phyloP scores from a whole-genome alignment of 2,113 vertebrate species.

The Microcebus tavaratra region DNA sequence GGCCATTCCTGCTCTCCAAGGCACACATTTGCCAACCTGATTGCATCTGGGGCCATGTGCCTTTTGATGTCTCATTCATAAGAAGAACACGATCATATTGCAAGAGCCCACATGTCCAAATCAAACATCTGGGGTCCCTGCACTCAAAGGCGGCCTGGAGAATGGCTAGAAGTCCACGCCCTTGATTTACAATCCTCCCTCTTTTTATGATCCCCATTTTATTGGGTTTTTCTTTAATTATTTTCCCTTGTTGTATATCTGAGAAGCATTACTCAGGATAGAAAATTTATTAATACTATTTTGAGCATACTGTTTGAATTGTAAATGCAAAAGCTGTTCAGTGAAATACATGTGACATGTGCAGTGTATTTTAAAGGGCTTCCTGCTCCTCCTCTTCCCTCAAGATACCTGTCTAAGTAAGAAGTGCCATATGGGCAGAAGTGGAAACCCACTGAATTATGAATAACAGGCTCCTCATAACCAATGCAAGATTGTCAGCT shows the following conservation, averaged over 20 bases:
- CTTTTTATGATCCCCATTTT: conserved; percentile 9
- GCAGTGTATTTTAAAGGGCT: background rate
- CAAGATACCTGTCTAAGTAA: background rate
- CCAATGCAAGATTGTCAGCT: background rate
- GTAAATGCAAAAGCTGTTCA: conserved; percentile 22
- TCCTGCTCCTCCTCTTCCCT: background rate
- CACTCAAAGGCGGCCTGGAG: fast-evolving
- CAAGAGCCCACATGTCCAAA: background rate
- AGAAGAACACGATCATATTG: background rate
- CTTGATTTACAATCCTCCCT: background rate
- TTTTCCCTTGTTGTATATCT: background rate
- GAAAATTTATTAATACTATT: conserved; percentile 44
- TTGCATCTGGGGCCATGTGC: background rate
- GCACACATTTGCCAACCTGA: conserved; percentile 27
- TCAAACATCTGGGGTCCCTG: background rate
- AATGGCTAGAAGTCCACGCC: background rate
- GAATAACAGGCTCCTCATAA: background rate
- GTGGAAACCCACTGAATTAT: background rate
- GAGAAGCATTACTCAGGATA: background rate
- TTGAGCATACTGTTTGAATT: conserved; percentile 43
- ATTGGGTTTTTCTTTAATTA: conserved; percentile 46
- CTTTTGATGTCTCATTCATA: conserved; percentile 63
- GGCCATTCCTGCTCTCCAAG: conserved; percentile 64
- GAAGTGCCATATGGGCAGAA: background rate
- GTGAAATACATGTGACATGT: background rate